Evolutionary conservation across 2,113 vertebrate genomes (phyloP).

Genomic region (Thalassarche chlororhynchos): DNA sequence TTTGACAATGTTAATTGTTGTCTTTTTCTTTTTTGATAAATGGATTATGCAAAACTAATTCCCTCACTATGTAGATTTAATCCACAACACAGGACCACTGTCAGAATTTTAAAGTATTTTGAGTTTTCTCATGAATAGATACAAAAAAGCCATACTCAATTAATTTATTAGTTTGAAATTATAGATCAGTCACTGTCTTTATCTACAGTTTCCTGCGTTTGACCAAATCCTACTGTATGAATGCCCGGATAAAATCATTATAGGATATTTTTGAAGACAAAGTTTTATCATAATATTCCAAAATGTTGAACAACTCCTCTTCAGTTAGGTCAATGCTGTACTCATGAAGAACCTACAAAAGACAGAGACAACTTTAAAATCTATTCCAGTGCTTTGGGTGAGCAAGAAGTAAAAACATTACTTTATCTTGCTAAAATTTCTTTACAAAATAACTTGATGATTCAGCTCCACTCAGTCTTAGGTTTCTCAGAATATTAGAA

Average conservation of each 20-base stretch:
- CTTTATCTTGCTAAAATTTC: background rate
- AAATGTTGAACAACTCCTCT: slow-evolving; percentile 78
- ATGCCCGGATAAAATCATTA: slow-evolving; percentile 80
- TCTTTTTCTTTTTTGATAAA: slow-evolving; percentile 39
- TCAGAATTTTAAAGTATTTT: slow-evolving; percentile 42
- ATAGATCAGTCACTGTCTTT: slow-evolving; percentile 13
- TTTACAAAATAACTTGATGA: background rate
- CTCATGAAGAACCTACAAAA: slow-evolving; percentile 72
- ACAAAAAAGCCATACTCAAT: background rate
- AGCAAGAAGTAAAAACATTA: background rate
- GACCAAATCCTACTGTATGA: slow-evolving; percentile 68
- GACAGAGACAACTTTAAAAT: background rate
- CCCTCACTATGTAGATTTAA: slow-evolving; percentile 38
- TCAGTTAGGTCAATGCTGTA: slow-evolving; percentile 70
- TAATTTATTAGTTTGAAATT: slow-evolving; percentile 49
- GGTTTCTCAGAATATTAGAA: background rate
- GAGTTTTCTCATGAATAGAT: slow-evolving; percentile 51
- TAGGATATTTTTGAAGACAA: slow-evolving; percentile 76
- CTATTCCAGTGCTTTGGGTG: background rate
- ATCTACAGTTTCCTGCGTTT: background rate
- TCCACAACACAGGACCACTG: slow-evolving; percentile 9
- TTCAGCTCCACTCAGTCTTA: background rate
- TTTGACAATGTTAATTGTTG: slow-evolving; percentile 63
- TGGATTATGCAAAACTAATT: slow-evolving; percentile 67
- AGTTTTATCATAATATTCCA: slow-evolving; percentile 76